phyloP scores from a whole-genome alignment of 1,140 invertebrate genomes.

The Drosophila nigrodunni region DNA sequence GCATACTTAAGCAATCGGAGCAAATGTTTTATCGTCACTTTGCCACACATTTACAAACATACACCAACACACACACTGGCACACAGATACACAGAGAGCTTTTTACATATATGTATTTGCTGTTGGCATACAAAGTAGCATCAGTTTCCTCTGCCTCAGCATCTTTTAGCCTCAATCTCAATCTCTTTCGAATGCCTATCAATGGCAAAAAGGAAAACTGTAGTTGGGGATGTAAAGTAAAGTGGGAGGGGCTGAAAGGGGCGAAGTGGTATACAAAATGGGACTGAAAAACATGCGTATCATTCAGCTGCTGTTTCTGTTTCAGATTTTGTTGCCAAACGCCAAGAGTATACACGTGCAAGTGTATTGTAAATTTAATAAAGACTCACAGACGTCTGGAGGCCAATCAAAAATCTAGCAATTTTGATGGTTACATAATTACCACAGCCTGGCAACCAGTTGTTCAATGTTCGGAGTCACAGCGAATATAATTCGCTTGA shows the following conservation, averaged over 20 bases:
- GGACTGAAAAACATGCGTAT: constrained; percentile 3
- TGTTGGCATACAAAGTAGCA: constrained; percentile 78
- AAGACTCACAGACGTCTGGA: constrained; percentile 36
- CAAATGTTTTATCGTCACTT: constrained; percentile 83
- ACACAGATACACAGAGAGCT: neutral
- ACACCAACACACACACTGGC: neutral
- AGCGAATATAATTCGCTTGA: constrained; percentile 45
- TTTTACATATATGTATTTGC: constrained; percentile 40
- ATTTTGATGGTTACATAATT: constrained; percentile 77
- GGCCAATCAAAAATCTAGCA: constrained; percentile 64
- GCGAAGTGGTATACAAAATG: too few relatives aligned
- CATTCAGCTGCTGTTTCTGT: constrained; percentile 8
- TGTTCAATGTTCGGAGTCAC: neutral
- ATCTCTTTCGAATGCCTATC: constrained; percentile 47
- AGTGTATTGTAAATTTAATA: constrained; percentile 67
- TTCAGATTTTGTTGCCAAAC: constrained; percentile 37
- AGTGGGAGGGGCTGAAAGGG: neutral
- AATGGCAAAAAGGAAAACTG: constrained; percentile 19
- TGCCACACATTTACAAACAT: constrained; percentile 58
- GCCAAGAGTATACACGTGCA: constrained; percentile 16
- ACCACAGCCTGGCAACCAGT: constrained; percentile 58
- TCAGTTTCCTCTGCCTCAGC: constrained; percentile 62
- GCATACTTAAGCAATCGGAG: constrained; percentile 80
- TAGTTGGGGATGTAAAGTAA: neutral
- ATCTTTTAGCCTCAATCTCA: constrained; percentile 64